Conservation (phyloP, 1,140 invertebrate genomes). For the Wiebesia pumilae region DNA sequence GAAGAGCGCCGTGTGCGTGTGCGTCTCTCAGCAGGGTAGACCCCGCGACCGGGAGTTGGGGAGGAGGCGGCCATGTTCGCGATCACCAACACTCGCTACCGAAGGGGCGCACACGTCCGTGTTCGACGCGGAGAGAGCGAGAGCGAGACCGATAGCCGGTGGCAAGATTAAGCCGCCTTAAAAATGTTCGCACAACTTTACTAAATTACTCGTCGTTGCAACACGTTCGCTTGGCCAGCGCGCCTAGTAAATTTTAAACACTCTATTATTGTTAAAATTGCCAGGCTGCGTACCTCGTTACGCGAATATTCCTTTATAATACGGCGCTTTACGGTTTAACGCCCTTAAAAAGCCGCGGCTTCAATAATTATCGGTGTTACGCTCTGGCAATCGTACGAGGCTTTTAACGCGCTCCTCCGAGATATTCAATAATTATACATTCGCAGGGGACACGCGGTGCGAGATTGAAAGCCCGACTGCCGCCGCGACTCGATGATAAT, state of each 20-base stretch:
- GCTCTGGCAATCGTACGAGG: background rate
- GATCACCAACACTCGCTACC: constrained; percentile 25
- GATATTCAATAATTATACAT: background rate
- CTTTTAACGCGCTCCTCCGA: background rate
- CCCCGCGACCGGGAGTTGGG: background rate
- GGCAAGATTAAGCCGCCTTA: background rate
- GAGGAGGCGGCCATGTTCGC: constrained; percentile 47
- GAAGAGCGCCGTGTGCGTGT: background rate
- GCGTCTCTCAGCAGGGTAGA: constrained; percentile 37
- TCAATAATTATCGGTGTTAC: background rate
- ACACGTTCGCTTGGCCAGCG: background rate
- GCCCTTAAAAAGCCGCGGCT: background rate
- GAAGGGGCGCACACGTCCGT: background rate
- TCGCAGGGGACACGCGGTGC: background rate
- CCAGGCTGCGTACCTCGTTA: background rate
- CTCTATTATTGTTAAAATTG: background rate
- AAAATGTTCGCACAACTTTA: constrained; percentile 18
- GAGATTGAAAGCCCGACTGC: too few species aligned
- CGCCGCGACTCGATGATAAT: background rate
- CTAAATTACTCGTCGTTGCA: background rate
- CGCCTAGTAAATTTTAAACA: background rate
- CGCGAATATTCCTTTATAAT: background rate
- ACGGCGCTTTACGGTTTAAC: background rate
- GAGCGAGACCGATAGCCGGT: background rate
- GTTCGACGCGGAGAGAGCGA: too few species aligned